A percentile compares a stretch with the other conserved stretches of the same genome.
phyloP scores from a whole-genome alignment of 2,888 invertebrate species.

The Cepaea hortensis region DNA sequence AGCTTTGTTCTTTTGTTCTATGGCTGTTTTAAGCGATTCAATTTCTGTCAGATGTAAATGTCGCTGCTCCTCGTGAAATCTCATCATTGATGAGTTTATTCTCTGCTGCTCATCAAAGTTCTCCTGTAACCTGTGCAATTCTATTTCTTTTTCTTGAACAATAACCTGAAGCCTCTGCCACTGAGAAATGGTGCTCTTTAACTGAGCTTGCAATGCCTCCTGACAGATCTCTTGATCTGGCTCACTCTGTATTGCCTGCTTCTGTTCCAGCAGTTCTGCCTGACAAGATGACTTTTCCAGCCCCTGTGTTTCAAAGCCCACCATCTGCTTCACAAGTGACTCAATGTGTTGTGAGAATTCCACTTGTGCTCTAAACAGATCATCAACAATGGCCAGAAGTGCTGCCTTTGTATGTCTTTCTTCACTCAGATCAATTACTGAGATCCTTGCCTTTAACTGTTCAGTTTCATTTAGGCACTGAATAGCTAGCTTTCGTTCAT shows the following conservation, averaged over 20 bases:
- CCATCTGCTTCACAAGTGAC: conserved; percentile 13
- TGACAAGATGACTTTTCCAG: conserved; percentile 10
- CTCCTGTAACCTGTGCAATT: conserved; percentile 26
- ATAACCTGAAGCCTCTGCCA: conserved; percentile 48
- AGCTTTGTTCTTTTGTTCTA: neutral
- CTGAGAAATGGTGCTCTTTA: conserved; percentile 40
- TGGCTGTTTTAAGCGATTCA: conserved; percentile 16
- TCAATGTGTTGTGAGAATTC: neutral
- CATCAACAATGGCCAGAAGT: conserved; percentile 3
- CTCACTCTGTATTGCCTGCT: neutral
- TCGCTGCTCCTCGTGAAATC: conserved; percentile 23
- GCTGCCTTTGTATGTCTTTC: neutral
- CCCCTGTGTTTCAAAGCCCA: neutral
- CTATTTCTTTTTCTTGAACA: conserved; percentile 40
- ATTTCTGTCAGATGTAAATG: conserved; percentile 16
- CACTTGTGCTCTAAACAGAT: neutral
- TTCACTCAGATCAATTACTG: conserved; percentile 17
- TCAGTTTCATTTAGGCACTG: conserved; percentile 6
- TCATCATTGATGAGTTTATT: conserved; percentile 28
- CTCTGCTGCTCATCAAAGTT: conserved; percentile 42
- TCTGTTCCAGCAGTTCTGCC: conserved; percentile 22
- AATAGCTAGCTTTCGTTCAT: conserved; percentile 1
- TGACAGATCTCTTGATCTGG: conserved; percentile 2
- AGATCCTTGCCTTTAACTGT: conserved; percentile 2
- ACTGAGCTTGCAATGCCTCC: conserved; percentile 33